Evolutionary conservation across 2,113 vertebrate species (phyloP).

Genomic region (Phyllostomus discolor): DNA sequence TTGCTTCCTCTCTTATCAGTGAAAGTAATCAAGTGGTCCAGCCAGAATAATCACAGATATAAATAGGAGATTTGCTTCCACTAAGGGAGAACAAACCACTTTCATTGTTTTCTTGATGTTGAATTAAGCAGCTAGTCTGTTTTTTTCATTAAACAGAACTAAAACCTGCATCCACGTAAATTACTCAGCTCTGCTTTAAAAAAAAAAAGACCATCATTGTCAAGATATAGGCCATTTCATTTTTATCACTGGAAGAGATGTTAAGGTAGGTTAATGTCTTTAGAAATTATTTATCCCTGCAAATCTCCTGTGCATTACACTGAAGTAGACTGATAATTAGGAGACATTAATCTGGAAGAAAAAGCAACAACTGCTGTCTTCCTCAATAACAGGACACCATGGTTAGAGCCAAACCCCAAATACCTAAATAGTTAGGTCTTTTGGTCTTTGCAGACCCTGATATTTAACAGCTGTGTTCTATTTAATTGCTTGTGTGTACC

Average conservation of each 20-base stretch:
- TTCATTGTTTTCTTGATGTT: not conserved
- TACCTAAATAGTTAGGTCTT: slow-evolving; percentile 37
- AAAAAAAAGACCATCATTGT: slow-evolving; percentile 49
- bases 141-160: slow-evolving; percentile 25
- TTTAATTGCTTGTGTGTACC: not conserved
- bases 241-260: slow-evolving; percentile 54
- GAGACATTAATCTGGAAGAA: slow-evolving; percentile 48
- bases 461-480: slow-evolving; percentile 32
- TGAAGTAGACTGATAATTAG: slow-evolving; percentile 31
- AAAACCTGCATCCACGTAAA: not conserved
- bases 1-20: not conserved
- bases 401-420: slow-evolving; percentile 12
- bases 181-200: slow-evolving; percentile 26
- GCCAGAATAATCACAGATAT: not conserved
- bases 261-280: slow-evolving; percentile 50
- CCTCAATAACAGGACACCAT: not conserved
- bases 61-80: not conserved
- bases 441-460: not conserved
- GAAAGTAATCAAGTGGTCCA: not conserved
- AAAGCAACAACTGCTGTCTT: slow-evolving; percentile 25
- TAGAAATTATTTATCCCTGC: slow-evolving; percentile 58
- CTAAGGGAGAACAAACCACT: not conserved
- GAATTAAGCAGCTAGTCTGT: not conserved
- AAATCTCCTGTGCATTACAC: slow-evolving; percentile 35
- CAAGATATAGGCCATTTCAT: not conserved